Percentiles rank a stretch among this genome's conserved stretches.
Evolutionary conservation across 2,797 vertebrate species (phyloP).

Genomic region (Pogonophryne albipinna): DNA sequence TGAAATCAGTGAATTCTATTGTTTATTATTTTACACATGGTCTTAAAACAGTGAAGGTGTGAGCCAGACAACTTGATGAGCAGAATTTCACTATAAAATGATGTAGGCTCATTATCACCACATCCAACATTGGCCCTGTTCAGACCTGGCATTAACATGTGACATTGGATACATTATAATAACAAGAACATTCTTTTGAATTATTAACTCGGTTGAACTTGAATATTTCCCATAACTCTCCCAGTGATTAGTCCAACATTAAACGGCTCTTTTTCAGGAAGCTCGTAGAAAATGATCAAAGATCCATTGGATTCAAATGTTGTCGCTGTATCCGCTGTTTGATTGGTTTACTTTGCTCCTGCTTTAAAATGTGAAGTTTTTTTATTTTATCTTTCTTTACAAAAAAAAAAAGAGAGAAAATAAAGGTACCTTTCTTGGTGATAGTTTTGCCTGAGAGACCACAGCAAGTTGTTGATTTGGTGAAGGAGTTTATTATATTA

Average conservation of each 20-base stretch:
- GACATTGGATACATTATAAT: not conserved
- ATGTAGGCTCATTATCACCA: too few species aligned
- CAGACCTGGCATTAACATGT: too few species aligned
- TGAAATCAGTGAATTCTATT: not conserved
- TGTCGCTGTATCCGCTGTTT: slow-evolving; percentile 16
- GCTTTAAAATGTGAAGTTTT: slow-evolving; percentile 30
- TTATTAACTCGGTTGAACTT: not conserved
- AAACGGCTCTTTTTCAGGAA: not conserved
- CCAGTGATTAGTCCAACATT: not conserved
- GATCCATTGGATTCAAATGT: slow-evolving; percentile 12
- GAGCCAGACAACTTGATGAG: not conserved
- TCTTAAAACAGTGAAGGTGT: not conserved
- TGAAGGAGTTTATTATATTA: slow-evolving; percentile 31
- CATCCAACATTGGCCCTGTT: too few species aligned
- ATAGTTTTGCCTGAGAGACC: slow-evolving; percentile 20
- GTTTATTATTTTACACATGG: not conserved
- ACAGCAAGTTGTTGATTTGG: not conserved
- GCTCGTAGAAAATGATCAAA: not conserved
- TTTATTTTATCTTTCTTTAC: slow-evolving; percentile 21
- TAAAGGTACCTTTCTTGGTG: not conserved
- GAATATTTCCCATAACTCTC: not conserved
- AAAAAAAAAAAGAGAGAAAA: not conserved
- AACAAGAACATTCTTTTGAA: not conserved
- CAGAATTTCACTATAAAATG: not conserved
- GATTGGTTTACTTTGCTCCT: slow-evolving; percentile 21